Base-by-base conservation (phyloP, 2,888 invertebrate species). In the Ophion slaviceki region DNA sequence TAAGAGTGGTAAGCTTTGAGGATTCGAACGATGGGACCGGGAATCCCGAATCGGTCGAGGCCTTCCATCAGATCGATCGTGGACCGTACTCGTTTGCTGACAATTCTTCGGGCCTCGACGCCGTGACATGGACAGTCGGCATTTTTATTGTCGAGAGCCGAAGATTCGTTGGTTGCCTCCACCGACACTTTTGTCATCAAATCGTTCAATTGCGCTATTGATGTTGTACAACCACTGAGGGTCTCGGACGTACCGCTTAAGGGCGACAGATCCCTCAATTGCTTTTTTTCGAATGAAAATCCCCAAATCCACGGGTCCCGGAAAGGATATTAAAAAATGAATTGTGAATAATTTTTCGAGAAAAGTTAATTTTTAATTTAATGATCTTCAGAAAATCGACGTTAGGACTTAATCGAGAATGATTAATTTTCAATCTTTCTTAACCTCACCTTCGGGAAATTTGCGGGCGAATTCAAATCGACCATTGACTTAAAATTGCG, bases 1-100 rank as follows among this genome's bases (percentile, higher is more conserved):
- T 91, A 93, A 0, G 86, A 78, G 45, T 93, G 89, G 82, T 92
- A 92, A 40, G 87, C 82, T 88, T 90, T 93, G 14, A 93, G 72
- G 7, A 89, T 74, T 82, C 90, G 90, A 2, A 91, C 80, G 47
- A 94, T 85, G 36, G 89, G 88, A 2, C 88, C 82, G 0, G 93
- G 92, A 24, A 93, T 87, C 74, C 90, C 90, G 74, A 89, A 90
- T 67, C 87, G 76, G 72, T 90, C 90, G 17, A 94, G 80, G 24
- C 90, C 91, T 67, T 93, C 91, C 10, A 91, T 82, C 14, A 91
- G 80, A 71, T 91, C 91, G 3, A 92, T 82, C 45, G 82, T 86
- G 24, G 86, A 85, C 1, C 86, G 59, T 10, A 88, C 87, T 2
- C 85, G 85, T 80, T 91, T 86, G n/a, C 90, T 87, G 10, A 90